Conservation (phyloP, 2,888 invertebrate genomes). For the Heliconius ethilla region DNA sequence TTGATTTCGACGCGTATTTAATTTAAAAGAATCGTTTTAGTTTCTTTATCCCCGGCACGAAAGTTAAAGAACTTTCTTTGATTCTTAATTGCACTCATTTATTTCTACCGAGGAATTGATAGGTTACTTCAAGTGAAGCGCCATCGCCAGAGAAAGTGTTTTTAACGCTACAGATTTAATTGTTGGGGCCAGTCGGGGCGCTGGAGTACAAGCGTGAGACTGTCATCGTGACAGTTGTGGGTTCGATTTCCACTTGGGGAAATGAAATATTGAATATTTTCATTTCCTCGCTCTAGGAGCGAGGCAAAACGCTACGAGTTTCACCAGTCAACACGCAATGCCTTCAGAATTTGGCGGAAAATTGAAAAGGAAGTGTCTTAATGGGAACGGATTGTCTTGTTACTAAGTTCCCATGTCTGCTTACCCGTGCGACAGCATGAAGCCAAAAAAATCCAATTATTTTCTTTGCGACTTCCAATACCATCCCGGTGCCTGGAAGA, state of each 20-base stretch:
- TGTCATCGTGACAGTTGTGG: background rate
- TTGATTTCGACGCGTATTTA: slow-evolving; percentile 19
- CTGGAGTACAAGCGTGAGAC: too few relatives aligned
- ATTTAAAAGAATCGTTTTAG: slow-evolving; percentile 22
- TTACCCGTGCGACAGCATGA: too few relatives aligned
- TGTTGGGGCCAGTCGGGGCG: background rate
- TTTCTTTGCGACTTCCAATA: too few relatives aligned
- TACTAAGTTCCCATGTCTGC: too few relatives aligned
- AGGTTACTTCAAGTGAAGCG: slow-evolving; percentile 9
- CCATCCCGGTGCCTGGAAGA: too few relatives aligned
- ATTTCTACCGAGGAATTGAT: slow-evolving; percentile 7
- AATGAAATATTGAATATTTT: background rate
- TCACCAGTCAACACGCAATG: too few relatives aligned
- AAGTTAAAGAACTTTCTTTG: slow-evolving; percentile 11
- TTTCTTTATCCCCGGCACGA: slow-evolving; percentile 11
- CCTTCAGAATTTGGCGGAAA: too few relatives aligned
- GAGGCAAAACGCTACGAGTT: too few relatives aligned
- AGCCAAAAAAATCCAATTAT: too few relatives aligned
- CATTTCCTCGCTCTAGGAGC: too few relatives aligned
- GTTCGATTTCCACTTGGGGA: background rate
- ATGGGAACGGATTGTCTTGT: too few relatives aligned
- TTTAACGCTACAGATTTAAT: slow-evolving; percentile 8
- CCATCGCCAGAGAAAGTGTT: background rate
- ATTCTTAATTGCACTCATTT: slow-evolving; percentile 22
- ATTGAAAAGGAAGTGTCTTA: too few relatives aligned